phyloP scores from a whole-genome alignment of 2,797 vertebrate genomes.

The Pipistrellus nathusii region DNA sequence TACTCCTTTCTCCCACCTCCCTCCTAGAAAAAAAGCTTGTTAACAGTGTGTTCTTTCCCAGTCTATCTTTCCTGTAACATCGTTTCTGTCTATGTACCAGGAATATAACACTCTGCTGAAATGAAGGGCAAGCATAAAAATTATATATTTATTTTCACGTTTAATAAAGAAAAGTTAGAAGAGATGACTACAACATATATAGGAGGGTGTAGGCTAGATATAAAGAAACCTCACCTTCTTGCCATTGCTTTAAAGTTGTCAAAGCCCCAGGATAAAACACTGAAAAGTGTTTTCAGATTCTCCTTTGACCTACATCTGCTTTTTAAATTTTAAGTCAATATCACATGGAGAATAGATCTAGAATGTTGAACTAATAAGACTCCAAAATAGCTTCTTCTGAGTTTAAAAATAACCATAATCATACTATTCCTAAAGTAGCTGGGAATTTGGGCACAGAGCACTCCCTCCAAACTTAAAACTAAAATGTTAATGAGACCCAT shows the following conservation, averaged over 20 bases:
- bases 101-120: neutral
- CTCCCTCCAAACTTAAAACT: constrained; percentile 52
- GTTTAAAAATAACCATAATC: constrained; percentile 70
- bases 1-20: neutral
- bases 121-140: neutral
- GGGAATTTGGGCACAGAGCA: constrained; percentile 4
- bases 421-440: constrained; percentile 43
- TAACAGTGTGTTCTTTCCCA: neutral
- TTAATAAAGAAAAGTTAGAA: constrained; percentile 36
- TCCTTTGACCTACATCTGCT: constrained; percentile 74
- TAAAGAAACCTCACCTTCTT: neutral
- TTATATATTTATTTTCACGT: constrained; percentile 28
- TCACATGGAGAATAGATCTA: constrained; percentile 70
- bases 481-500: constrained; percentile 54
- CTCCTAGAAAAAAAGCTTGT: neutral
- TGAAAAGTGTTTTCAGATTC: constrained; percentile 56
- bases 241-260: constrained; percentile 22
- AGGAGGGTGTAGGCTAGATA: neutral
- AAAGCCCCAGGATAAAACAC: constrained; percentile 53
- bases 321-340: constrained; percentile 70
- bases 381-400: constrained; percentile 63
- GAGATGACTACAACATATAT: constrained; percentile 1
- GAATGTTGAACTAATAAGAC: constrained; percentile 64
- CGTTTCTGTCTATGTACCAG: neutral
- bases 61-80: neutral